Percentiles rank a stretch among this genome's conserved stretches.
Conservation (phyloP, 2,797 vertebrate genomes). For the Hozukius guyotensis region DNA sequence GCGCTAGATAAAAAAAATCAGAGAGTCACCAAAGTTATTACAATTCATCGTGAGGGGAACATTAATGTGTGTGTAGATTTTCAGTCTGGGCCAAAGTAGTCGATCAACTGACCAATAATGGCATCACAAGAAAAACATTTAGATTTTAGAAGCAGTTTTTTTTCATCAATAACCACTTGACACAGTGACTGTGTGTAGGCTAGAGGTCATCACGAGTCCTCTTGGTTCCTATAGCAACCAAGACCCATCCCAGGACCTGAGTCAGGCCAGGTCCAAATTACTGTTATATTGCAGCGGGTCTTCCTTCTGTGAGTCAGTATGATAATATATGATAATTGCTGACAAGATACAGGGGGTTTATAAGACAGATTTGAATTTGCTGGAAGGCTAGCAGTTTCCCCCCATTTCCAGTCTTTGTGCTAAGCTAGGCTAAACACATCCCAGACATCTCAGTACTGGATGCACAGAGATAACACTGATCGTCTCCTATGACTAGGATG, state of each 20-base stretch:
- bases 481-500: neutral
- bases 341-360: neutral
- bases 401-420: neutral
- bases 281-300: neutral
- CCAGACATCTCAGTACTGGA: neutral
- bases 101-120: neutral
- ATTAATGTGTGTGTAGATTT: neutral
- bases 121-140: too few relatives aligned
- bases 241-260: neutral
- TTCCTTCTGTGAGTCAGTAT: neutral
- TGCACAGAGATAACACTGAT: neutral
- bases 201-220: too few relatives aligned
- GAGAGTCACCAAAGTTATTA: neutral
- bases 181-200: neutral
- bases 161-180: neutral
- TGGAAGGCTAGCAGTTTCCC: neutral
- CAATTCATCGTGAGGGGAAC: neutral
- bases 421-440: neutral
- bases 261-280: neutral
- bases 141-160: neutral
- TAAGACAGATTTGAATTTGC: neutral
- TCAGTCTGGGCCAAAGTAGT: neutral
- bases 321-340: neutral
- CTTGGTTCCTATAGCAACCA: neutral
- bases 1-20: neutral